These are phyloP conservation scores for Pyrrhosoma nymphula DNA, from an alignment of 2,888 invertebrate genomes.

Conservation along the genomic window DNA sequence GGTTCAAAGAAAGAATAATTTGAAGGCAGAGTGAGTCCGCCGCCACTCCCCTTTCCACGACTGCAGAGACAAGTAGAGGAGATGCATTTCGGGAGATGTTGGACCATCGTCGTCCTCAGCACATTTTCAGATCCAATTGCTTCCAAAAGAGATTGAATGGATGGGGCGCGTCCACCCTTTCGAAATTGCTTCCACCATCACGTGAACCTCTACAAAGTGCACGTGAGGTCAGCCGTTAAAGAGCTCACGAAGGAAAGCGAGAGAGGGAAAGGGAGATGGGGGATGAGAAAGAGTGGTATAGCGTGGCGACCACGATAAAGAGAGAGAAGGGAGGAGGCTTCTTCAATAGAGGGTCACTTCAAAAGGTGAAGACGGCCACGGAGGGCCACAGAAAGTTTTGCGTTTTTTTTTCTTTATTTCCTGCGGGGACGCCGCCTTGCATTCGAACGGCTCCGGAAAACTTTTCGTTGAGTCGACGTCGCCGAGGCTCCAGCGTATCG, in stretches of 20 bases:
- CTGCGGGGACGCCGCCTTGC: not conserved
- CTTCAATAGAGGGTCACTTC: too few relatives aligned
- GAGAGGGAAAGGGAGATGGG: not conserved
- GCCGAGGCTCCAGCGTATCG: not conserved
- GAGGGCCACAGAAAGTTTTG: not conserved
- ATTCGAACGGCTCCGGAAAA: not conserved
- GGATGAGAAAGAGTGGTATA: not conserved
- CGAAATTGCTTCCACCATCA: not conserved
- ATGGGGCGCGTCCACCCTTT: not conserved
- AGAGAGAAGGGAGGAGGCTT: too few relatives aligned
- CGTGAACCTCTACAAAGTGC: not conserved
- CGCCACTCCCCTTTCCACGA: not conserved
- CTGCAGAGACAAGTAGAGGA: not conserved
- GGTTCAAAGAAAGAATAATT: not conserved
- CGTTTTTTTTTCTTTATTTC: not conserved
- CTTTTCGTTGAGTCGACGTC: not conserved
- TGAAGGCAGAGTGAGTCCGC: not conserved
- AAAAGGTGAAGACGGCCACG: not conserved
- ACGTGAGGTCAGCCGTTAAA: constrained; percentile 22
- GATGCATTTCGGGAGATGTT: constrained; percentile 6
- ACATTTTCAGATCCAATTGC: constrained; percentile 14
- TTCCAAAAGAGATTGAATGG: constrained; percentile 35
- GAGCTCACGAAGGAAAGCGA: not conserved
- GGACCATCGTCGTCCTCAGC: constrained; percentile 23
- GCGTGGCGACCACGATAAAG: not conserved